Evolutionary conservation across 2,113 vertebrate species (phyloP).

Genomic region (Taxidea taxus): DNA sequence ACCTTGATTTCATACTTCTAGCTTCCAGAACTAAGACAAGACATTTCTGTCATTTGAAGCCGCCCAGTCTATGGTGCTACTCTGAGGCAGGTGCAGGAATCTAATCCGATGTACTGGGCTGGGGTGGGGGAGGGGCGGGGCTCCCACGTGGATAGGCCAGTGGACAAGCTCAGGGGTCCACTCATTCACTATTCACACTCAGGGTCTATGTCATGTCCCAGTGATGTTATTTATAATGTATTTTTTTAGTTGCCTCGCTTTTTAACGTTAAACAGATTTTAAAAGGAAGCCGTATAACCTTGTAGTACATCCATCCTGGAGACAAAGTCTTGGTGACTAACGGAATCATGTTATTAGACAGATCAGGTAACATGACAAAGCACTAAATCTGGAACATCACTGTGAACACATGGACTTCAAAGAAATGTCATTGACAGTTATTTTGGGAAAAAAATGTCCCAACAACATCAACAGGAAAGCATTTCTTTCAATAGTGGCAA

Average conservation of each 20-base stretch:
- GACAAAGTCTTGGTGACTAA: not conserved
- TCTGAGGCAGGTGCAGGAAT: too few relatives aligned
- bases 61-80: not conserved
- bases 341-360: not conserved
- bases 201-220: not conserved
- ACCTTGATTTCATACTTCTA: too few relatives aligned
- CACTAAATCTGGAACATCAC: not conserved
- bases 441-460: not conserved
- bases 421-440: not conserved
- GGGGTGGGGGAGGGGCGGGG: too few relatives aligned
- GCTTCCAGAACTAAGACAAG: not conserved
- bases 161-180: not conserved
- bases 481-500: not conserved
- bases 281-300: not conserved
- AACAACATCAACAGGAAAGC: not conserved
- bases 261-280: not conserved
- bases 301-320: too few relatives aligned
- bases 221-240: not conserved
- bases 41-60: not conserved
- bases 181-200: not conserved
- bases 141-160: not conserved
- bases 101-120: too few relatives aligned
- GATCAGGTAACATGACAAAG: not conserved
- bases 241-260: not conserved
- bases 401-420: not conserved